Evolutionary conservation across 2,888 invertebrate genomes (phyloP).

Genomic region (Arctia plantaginis): DNA sequence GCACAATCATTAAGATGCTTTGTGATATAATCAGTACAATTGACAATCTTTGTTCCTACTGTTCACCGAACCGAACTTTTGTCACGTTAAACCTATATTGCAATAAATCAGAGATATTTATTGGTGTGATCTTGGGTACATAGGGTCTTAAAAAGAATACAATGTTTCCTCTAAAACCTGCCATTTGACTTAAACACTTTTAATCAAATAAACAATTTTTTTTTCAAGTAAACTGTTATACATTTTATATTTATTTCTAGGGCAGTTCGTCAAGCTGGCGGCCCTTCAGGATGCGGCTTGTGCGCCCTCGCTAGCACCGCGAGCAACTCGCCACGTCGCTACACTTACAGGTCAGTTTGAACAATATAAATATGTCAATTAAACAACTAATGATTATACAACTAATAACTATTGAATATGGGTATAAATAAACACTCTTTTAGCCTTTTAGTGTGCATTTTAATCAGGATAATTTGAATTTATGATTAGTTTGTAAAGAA

Average conservation of each 20-base stretch:
- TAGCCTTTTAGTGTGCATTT: neutral
- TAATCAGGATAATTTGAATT: conserved; percentile 19
- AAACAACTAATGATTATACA: neutral
- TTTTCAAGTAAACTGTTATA: neutral
- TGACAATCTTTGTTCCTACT: neutral
- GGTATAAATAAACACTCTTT: neutral
- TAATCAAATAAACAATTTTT: too few relatives aligned
- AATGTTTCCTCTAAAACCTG: too few relatives aligned
- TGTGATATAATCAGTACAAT: neutral
- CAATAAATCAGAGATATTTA: too few relatives aligned
- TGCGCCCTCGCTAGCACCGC: conserved; percentile 88
- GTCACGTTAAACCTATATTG: too few relatives aligned
- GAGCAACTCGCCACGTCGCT: conserved; percentile 87
- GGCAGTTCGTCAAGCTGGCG: conserved; percentile 91
- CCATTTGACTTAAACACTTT: too few relatives aligned
- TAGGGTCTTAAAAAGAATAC: too few relatives aligned
- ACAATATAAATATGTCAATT: neutral
- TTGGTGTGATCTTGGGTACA: too few relatives aligned
- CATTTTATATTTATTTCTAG: conserved; percentile 56
- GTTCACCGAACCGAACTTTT: neutral
- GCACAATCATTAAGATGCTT: neutral
- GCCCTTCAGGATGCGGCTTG: conserved; percentile 91
- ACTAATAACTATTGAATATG: too few relatives aligned
- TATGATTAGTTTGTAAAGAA: conserved; percentile 13
- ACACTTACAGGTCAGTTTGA: conserved; percentile 89